phyloP scores from a whole-genome alignment of 2,797 vertebrate species.

The Rhinella marina region DNA sequence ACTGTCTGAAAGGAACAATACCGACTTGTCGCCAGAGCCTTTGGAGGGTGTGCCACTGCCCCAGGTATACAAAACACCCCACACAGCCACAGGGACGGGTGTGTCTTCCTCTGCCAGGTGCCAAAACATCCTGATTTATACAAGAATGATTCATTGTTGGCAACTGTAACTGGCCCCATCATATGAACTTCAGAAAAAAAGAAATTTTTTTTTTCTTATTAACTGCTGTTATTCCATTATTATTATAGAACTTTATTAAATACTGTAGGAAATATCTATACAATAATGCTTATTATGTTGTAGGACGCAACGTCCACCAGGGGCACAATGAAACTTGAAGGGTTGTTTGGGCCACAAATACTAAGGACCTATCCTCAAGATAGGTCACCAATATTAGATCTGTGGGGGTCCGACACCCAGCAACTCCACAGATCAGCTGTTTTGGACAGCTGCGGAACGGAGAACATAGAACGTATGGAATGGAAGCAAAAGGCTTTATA shows the following conservation, averaged over 20 bases:
- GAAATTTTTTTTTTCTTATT: neutral
- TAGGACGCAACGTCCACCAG: neutral
- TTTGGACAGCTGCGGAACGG: too few species aligned
- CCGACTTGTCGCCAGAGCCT: constrained; percentile 51
- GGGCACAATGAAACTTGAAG: neutral
- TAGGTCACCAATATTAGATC: too few species aligned
- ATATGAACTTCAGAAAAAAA: neutral
- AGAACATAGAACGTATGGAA: too few species aligned
- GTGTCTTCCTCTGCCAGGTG: constrained; percentile 34
- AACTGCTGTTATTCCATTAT: neutral
- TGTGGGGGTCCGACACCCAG: too few species aligned
- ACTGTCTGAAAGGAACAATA: constrained; percentile 55
- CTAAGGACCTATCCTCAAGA: too few species aligned
- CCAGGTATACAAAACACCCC: constrained; percentile 36
- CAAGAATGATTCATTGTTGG: constrained; percentile 38
- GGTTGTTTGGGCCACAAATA: too few species aligned
- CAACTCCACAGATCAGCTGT: too few species aligned
- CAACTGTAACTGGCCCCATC: neutral
- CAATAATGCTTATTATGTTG: neutral
- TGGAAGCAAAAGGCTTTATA: too few species aligned
- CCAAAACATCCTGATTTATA: constrained; percentile 46
- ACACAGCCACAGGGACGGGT: constrained; percentile 27
- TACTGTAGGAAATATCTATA: neutral
- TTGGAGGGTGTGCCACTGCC: constrained; percentile 54
- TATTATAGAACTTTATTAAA: neutral